phyloP scores from a whole-genome alignment of 2,113 vertebrate species.

The Speoplatyrhinus poulsoni region DNA sequence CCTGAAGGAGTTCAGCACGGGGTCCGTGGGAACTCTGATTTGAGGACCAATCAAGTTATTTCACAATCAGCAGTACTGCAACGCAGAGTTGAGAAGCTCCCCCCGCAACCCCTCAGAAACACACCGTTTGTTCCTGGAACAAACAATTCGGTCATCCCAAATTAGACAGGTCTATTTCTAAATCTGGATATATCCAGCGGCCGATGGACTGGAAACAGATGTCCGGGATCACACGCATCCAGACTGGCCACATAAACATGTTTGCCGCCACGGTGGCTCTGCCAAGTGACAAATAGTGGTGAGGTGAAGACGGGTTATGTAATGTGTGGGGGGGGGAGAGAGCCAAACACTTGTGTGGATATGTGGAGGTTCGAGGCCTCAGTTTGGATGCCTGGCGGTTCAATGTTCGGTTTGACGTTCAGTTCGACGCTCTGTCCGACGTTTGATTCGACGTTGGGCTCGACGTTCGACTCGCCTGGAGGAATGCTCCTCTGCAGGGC shows the following conservation, averaged over 20 bases:
- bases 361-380: slow-evolving; percentile 46
- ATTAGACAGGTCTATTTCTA: slow-evolving; percentile 58
- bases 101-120: slow-evolving; percentile 37
- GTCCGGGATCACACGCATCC: slow-evolving; percentile 50
- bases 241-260: slow-evolving; percentile 50
- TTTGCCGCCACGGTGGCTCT: slow-evolving; percentile 57
- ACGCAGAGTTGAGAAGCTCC: slow-evolving; percentile 10
- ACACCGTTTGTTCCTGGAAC: slow-evolving; percentile 51
- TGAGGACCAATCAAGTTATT: slow-evolving; percentile 10
- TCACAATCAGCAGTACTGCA: slow-evolving; percentile 9
- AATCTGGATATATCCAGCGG: slow-evolving; percentile 27
- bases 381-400: slow-evolving; percentile 21
- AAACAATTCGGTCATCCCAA: slow-evolving; percentile 65
- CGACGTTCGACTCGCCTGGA: slow-evolving; percentile 14
- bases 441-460: background rate
- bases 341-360: slow-evolving; percentile 35
- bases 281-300: slow-evolving; percentile 58
- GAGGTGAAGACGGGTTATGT: slow-evolving; percentile 44
- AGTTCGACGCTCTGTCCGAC: background rate
- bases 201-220: slow-evolving; percentile 50
- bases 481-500: slow-evolving; percentile 14
- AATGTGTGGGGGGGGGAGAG: slow-evolving; percentile 34
- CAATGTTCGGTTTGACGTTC: background rate
- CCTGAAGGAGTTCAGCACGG: background rate
- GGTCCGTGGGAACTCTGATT: slow-evolving; percentile 19